Base-by-base conservation (phyloP, 1,140 invertebrate species). In the Sipha flava region DNA sequence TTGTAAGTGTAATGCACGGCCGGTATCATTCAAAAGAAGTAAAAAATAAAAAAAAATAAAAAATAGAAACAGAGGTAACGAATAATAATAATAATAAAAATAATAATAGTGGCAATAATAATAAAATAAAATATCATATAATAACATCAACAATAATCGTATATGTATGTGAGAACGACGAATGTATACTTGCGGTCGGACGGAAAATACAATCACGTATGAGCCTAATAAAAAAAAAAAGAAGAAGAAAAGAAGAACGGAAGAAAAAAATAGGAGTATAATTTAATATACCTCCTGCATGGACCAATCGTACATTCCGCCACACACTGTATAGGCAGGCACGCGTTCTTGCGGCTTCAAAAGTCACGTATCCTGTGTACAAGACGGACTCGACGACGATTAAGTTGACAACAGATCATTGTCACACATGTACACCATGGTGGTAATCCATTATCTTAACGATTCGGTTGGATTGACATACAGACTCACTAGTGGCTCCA, bases 281-380 rank as follows among this genome's bases (percentile, higher is more conserved):
- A 47, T 72, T 49, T 49, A 49, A 72, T 72, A 29, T 72, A 66
- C 37, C 18, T 64, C 31, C 59, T 66, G n/a, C 31, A 23, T 59
- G 14, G 18, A 31, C 23, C 31, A 31, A 47, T 14, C 1, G 1
- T 2, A 47, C 45, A 47, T 14, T 47, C 45, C 45, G 45, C 14
- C 45, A 14, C 45, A 18, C 10, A 7, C n/a, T 3, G 47, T 66
- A 45, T 31, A 23, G 26, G 12, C 26, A 1, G 16, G 70, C 70
- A 52, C 70, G 70, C 45, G 70, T 73, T 73, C 70, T 49, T 73
- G 70, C 18, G 70, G 70, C 70, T 75, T 75, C 70, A 47, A 47
- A 54, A 75, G 70, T 75, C 45, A 75, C 49, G 70, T 75, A 75
- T 18, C 47, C 5, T 18, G 16, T 70, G 37, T 3, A 45, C 21